A percentile compares a stretch with the other conserved stretches of the same genome.
Conservation (phyloP, 2,797 vertebrate genomes). For the Kryptopterus vitreolus region DNA sequence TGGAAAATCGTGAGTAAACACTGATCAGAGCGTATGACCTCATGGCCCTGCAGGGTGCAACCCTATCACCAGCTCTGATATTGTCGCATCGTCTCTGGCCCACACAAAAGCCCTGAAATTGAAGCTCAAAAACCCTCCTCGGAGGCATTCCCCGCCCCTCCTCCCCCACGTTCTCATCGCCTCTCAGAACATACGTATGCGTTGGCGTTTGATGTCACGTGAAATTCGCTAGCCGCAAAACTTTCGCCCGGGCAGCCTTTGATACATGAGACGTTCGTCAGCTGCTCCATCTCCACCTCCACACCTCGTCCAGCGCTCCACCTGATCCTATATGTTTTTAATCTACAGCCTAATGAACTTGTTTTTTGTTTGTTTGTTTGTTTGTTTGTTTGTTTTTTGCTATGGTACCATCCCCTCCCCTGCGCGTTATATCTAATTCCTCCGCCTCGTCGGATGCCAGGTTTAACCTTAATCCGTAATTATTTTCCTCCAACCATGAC, state of each 20-base stretch:
- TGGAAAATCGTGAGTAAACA: constrained; percentile 58
- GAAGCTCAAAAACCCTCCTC: constrained; percentile 62
- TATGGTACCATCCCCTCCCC: constrained; percentile 8
- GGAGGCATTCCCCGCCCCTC: constrained; percentile 38
- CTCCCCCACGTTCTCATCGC: constrained; percentile 3
- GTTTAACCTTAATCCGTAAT: constrained; percentile 41
- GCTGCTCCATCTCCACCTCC: constrained; percentile 29
- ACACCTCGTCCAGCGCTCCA: not conserved
- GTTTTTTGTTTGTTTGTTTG: no score
- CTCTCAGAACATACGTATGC: constrained; percentile 24
- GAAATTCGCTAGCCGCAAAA: constrained; percentile 47
- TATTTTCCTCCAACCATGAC: constrained; percentile 42
- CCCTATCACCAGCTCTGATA: constrained; percentile 71
- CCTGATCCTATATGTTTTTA: constrained; percentile 36
- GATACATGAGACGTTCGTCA: constrained; percentile 49
- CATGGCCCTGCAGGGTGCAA: constrained; percentile 73
- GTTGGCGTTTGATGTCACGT: constrained; percentile 60
- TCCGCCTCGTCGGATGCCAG: constrained; percentile 29
- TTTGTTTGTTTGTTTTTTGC: not conserved
- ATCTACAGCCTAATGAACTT: not conserved
- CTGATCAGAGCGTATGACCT: constrained; percentile 72
- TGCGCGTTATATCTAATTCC: constrained; percentile 14
- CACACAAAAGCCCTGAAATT: constrained; percentile 68
- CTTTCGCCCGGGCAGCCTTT: constrained; percentile 43
- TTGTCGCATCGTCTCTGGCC: constrained; percentile 58